Percentiles rank a stretch among this genome's conserved stretches.
phyloP scores from a whole-genome alignment of 2,797 vertebrate species.

The Hypotaenidia philippensis region DNA sequence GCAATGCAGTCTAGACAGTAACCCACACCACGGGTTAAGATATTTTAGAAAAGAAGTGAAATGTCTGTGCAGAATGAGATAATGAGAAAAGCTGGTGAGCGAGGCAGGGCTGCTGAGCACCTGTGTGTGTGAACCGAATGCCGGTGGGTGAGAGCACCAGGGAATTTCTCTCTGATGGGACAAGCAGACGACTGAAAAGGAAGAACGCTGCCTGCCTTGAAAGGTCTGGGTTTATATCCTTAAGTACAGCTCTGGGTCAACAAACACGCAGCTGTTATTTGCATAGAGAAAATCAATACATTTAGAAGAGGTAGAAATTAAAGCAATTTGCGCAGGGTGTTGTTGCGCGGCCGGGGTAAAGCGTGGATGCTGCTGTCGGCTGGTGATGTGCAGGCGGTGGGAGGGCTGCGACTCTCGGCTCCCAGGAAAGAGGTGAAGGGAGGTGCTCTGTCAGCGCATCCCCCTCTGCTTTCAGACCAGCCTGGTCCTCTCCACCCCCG shows the following conservation, averaged over 20 bases:
- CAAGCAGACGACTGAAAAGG: accelerated
- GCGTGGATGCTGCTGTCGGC: not conserved
- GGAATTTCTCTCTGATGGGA: not conserved
- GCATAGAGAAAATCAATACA: not conserved
- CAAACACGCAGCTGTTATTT: not conserved
- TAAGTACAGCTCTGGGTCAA: not conserved
- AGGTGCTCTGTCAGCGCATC: not conserved
- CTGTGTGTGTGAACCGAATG: not conserved
- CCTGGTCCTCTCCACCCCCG: not conserved
- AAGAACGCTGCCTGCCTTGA: not conserved
- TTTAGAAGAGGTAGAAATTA: not conserved
- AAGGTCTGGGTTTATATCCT: not conserved
- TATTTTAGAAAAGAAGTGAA: not conserved
- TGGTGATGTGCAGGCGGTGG: not conserved
- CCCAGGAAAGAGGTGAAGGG: not conserved
- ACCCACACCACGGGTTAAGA: not conserved
- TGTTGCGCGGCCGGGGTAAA: not conserved
- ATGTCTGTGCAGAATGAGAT: not conserved
- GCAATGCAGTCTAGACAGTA: conserved; percentile 57
- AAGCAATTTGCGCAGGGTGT: not conserved
- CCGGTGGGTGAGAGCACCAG: not conserved
- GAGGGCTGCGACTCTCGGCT: not conserved
- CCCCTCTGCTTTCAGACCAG: not conserved
- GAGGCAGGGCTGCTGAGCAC: not conserved
- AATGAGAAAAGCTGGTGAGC: not conserved